phyloP scores from a whole-genome alignment of 1,140 invertebrate species.

The Saxidomus purpurata region DNA sequence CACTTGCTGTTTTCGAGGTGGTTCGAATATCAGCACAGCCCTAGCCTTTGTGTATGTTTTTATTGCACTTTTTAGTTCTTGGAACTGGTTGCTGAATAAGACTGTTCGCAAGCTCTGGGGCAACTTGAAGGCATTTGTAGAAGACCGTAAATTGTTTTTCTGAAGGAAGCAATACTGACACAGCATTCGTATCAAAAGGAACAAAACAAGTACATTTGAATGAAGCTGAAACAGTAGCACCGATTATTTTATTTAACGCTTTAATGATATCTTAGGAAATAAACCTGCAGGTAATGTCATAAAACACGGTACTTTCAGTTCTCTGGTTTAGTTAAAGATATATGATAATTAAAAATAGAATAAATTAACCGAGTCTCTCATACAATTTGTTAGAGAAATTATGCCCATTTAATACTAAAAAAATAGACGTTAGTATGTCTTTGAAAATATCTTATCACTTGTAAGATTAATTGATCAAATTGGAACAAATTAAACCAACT shows the following conservation, averaged over 20 bases:
- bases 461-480: too few species aligned
- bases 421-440: too few species aligned
- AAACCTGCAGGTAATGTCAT: neutral
- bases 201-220: neutral
- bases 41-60: conserved; percentile 4
- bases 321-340: too few species aligned
- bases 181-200: neutral
- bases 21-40: neutral
- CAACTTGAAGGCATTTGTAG: neutral
- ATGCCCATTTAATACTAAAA: too few species aligned
- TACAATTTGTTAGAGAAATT: too few species aligned
- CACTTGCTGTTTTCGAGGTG: neutral
- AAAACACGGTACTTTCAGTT: too few species aligned
- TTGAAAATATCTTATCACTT: too few species aligned
- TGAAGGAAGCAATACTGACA: too few species aligned
- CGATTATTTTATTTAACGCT: neutral
- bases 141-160: too few species aligned
- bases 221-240: neutral
- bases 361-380: too few species aligned
- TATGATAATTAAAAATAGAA: too few species aligned
- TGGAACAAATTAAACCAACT: too few species aligned
- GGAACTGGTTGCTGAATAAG: neutral
- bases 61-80: neutral
- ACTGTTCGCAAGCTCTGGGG: neutral
- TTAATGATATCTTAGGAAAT: neutral